These are phyloP conservation scores for Beroe ovata DNA, from an alignment of 37 sponge, comb jelly and placozoan species.

Conservation along the genomic window DNA sequence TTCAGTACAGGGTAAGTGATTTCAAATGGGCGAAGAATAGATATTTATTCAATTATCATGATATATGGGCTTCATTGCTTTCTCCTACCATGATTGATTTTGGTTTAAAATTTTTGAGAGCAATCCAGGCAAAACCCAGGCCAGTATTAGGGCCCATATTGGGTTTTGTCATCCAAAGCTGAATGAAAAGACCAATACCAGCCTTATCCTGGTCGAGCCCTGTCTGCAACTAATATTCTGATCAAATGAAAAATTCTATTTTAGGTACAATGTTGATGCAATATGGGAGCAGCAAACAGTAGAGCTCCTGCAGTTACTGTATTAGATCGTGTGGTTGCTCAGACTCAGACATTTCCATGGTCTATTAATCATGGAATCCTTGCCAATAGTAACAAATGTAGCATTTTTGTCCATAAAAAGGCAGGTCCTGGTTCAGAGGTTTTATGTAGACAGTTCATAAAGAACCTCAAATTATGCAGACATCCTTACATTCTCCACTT, in stretches of 20 bases:
- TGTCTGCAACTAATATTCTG: too few species aligned
- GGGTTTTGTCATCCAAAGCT: too few species aligned
- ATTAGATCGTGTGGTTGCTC: slow-evolving; percentile 28
- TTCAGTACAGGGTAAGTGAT: too few species aligned
- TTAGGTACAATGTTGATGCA: not conserved
- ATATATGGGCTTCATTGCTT: too few species aligned
- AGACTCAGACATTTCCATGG: slow-evolving; percentile 38
- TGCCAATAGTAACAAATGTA: slow-evolving; percentile 43
- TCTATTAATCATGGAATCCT: slow-evolving; percentile 55
- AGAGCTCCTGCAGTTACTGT: slow-evolving; percentile 49
- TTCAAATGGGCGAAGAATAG: too few species aligned
- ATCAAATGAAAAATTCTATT: slow-evolving; percentile 14
- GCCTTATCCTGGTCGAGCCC: too few species aligned
- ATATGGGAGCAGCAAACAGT: slow-evolving; percentile 47
- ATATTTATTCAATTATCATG: too few species aligned
- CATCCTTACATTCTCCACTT: slow-evolving; percentile 56
- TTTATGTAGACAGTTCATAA: not conserved
- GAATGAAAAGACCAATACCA: too few species aligned
- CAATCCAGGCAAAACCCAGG: too few species aligned
- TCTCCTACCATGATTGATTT: too few species aligned
- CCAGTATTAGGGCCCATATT: too few species aligned
- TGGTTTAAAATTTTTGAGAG: too few species aligned
- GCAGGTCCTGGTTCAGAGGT: not conserved
- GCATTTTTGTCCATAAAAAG: slow-evolving; percentile 61
- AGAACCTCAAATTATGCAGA: slow-evolving; percentile 39